A percentile compares a stretch with the other conserved stretches of the same genome.
These are phyloP conservation scores for Himalopsyche anomala DNA, from an alignment of 2,888 invertebrate species.

Conservation along the genomic window DNA sequence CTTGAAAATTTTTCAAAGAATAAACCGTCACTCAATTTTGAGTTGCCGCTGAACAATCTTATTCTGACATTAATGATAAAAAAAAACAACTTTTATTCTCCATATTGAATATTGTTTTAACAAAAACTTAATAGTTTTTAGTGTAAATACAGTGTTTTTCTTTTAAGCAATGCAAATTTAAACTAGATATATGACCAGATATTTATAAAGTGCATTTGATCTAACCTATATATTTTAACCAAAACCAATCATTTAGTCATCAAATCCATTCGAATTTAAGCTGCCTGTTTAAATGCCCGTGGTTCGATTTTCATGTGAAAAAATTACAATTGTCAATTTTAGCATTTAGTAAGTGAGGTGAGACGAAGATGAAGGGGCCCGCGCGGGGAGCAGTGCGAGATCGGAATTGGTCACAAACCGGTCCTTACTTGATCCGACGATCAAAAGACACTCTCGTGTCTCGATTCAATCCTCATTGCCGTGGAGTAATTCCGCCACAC, in stretches of 20 bases:
- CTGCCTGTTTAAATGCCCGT: no score
- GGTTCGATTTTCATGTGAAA: no score
- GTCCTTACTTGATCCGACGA: conserved; percentile 32
- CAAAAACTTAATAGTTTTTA: no score
- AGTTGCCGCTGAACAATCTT: not conserved
- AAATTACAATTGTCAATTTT: not conserved
- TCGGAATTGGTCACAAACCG: conserved; percentile 43
- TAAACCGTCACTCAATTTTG: not conserved
- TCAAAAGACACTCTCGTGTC: conserved; percentile 34
- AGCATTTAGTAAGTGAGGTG: not conserved
- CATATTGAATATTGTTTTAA: no score
- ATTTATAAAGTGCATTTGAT: no score
- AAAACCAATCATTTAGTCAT: no score
- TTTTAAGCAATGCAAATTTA: no score
- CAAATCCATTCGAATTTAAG: no score
- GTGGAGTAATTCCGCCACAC: conserved; percentile 14
- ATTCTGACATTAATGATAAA: not conserved
- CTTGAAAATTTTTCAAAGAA: not conserved
- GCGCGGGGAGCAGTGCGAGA: conserved; percentile 39
- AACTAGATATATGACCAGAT: no score
- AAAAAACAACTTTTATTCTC: no score
- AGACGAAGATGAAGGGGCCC: not conserved
- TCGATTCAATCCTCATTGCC: conserved; percentile 36
- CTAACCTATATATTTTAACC: no score
- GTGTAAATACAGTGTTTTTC: no score